Evolutionary conservation across 2,113 vertebrate species (phyloP).

Genomic region (Nibea albiflora): DNA sequence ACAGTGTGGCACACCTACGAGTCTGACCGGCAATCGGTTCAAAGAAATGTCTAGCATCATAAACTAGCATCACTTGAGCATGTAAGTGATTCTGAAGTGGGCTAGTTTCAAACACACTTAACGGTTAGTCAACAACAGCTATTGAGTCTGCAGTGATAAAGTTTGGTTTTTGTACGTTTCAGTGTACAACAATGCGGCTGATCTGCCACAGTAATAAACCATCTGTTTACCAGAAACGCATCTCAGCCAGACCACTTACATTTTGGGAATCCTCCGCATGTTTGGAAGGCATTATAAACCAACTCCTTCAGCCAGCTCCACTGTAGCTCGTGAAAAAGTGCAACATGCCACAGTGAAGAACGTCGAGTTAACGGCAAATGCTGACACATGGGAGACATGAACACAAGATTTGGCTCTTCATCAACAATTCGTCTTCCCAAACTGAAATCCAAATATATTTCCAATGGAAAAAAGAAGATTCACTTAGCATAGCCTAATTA

Average conservation of each 20-base stretch:
- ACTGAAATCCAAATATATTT: background rate
- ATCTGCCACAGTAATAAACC: background rate
- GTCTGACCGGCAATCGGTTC: background rate
- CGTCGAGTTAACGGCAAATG: background rate
- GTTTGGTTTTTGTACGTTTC: background rate
- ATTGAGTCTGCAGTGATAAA: background rate
- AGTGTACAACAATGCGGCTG: background rate
- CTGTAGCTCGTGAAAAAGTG: background rate
- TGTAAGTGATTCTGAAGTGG: too few species aligned
- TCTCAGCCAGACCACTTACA: background rate
- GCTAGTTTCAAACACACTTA: background rate
- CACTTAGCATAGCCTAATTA: background rate
- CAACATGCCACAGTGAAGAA: background rate
- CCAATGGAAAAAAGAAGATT: background rate
- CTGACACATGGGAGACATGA: background rate
- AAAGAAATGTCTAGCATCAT: background rate
- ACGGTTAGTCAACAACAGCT: background rate
- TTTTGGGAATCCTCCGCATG: background rate
- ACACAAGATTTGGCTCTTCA: background rate
- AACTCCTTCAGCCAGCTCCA: conserved; percentile 1
- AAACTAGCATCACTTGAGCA: too few species aligned
- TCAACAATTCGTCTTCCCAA: background rate
- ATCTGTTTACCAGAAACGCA: conserved; percentile 11
- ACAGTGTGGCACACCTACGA: too few species aligned
- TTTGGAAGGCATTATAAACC: conserved; percentile 14